A percentile compares a stretch with the other conserved stretches of the same genome.
Conservation (phyloP, 2,888 invertebrate species). For the Lochmaea capreae region DNA sequence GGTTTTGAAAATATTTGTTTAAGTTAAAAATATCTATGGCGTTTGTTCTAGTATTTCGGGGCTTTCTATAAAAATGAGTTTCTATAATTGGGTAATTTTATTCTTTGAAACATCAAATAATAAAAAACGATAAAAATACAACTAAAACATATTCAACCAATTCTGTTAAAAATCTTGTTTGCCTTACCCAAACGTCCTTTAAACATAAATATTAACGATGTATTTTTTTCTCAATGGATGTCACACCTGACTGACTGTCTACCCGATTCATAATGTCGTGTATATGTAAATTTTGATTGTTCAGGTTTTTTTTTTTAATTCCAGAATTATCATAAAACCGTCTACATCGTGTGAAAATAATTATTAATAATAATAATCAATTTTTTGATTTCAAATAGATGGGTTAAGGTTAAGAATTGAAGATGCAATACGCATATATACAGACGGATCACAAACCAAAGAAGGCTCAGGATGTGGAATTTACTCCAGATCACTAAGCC, state of each 20-base stretch:
- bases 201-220: conserved; percentile 6
- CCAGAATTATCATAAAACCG: neutral
- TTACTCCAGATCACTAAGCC: too few species aligned
- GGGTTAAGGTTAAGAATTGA: too few species aligned
- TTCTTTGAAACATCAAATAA: neutral
- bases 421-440: too few species aligned
- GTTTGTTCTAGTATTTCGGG: neutral
- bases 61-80: neutral
- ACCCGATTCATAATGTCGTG: neutral
- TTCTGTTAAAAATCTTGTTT: neutral
- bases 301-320: neutral
- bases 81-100: neutral
- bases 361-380: too few species aligned
- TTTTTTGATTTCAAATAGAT: too few species aligned
- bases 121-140: too few species aligned
- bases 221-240: neutral
- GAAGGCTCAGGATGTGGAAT: too few species aligned
- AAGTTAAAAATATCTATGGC: neutral
- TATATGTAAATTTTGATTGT: conserved; percentile 4
- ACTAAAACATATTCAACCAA: neutral
- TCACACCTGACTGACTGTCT: neutral
- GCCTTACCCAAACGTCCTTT: neutral
- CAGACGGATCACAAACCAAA: too few species aligned
- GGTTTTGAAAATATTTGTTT: conserved; percentile 3
- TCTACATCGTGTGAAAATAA: too few species aligned